Evolutionary conservation across 2,113 vertebrate species (phyloP).

Genomic region (Gallinago media): DNA sequence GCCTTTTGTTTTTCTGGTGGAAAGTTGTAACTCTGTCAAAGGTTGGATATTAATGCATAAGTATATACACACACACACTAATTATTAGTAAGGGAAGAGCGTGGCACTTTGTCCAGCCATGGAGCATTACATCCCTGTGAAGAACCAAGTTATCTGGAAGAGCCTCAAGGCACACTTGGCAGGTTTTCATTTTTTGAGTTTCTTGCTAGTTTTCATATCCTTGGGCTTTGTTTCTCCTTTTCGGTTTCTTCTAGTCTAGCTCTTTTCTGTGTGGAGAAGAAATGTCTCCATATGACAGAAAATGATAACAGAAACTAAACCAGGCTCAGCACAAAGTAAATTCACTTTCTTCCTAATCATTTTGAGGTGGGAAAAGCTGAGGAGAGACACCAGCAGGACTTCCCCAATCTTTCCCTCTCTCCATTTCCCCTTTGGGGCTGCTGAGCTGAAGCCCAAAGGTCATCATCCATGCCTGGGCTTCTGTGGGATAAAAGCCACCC

Average conservation of each 20-base stretch:
- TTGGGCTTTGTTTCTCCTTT: background rate
- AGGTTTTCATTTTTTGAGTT: background rate
- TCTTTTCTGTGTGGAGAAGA: background rate
- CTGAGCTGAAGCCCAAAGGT: background rate
- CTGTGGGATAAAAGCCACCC: background rate
- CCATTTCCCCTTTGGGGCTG: background rate
- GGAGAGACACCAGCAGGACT: background rate
- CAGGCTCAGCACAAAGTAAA: background rate
- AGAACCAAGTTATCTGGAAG: background rate
- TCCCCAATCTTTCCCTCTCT: background rate
- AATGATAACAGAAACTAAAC: background rate
- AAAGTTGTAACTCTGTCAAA: background rate
- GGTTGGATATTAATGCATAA: background rate
- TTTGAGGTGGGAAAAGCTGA: background rate
- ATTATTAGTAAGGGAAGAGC: background rate
- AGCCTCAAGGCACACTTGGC: background rate
- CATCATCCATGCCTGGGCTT: background rate
- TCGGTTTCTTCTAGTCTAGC: background rate
- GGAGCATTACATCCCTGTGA: fast-evolving
- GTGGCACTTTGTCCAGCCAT: background rate
- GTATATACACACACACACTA: fast-evolving
- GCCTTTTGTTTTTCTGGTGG: background rate
- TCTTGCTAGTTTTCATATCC: background rate
- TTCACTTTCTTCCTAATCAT: background rate
- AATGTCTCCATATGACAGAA: background rate